Base-by-base conservation (phyloP, 2,888 invertebrate species). In the Stenodera caucasica region DNA sequence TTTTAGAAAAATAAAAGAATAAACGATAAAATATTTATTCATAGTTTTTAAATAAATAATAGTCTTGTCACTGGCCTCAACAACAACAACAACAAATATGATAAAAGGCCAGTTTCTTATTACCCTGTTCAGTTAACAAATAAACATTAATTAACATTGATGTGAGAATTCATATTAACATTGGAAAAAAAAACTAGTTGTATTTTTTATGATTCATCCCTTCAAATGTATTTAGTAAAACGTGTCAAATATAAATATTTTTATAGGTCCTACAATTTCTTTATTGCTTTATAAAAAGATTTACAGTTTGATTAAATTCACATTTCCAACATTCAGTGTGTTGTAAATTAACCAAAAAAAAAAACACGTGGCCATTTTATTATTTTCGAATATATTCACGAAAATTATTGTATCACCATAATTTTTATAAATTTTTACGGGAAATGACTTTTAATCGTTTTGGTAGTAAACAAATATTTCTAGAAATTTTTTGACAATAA, bases 281-380 rank as follows among this genome's bases (percentile, higher is more conserved):
- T 40, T 18, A 45, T 21, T 11, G 11, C 11, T 11, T 45, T 18
- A 40, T 18, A 45, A 21, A 45, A 57, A 52, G 30, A 37, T 59
- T 55, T 52, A 61, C 21, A 30, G 15, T 49, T 49, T 58, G 61
- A 58, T 57, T 61, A 53, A 50, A 30, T 40, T 50, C 55, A 14
- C 56, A 45, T 55, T 50, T 37, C 58, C 54, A 49, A 61, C 58
- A 53, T 58, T 55, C 58, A 55, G 57, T 50, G 40, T 30, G 35
- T 51, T 45, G 54, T 37, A 15, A 37, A 37, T 40, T 40, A 18
- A 8, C 32, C 18, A 26, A 18, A 9, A 40, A 8, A 40, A 40
- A 40, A 9, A 18, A 40, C 40, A 18, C 40, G 14, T 37, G 2
- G 18, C n/a, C 32, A 32, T 40, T 18, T 3, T 45, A 21, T 45